A percentile compares a stretch with the other conserved stretches of the same genome.
Conservation (phyloP, 2,797 vertebrate species). For the Paratrypauchen microcephalus region DNA sequence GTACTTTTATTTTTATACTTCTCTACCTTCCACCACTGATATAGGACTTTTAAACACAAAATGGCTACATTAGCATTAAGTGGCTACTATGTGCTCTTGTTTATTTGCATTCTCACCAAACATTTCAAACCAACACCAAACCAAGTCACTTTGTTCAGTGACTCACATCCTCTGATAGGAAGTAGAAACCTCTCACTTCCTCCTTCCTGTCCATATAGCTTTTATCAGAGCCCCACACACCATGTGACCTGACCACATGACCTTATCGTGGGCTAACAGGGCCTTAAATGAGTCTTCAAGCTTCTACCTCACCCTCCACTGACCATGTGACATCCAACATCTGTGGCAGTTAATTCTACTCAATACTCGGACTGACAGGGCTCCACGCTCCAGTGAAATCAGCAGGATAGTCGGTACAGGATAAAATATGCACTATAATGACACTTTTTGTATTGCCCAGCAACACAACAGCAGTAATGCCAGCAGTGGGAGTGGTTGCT, state of each 20-base stretch:
- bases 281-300: not conserved
- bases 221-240: not conserved
- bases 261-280: not conserved
- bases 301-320: not conserved
- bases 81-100: not conserved
- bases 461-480: no score
- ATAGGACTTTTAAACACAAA: not conserved
- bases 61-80: not conserved
- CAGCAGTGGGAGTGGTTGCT: no score
- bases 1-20: no score
- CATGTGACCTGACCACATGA: not conserved
- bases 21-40: no score
- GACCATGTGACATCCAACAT: constrained; percentile 19
- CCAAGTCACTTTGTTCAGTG: constrained; percentile 6
- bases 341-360: not conserved
- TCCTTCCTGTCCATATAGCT: constrained; percentile 18
- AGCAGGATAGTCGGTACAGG: not conserved
- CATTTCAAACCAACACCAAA: constrained; percentile 23
- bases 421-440: no score
- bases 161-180: constrained; percentile 37
- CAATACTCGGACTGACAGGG: not conserved
- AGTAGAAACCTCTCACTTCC: constrained; percentile 40
- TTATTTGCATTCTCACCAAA: not conserved
- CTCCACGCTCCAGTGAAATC: not conserved
- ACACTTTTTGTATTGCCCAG: no score